Percentiles rank a stretch among this genome's conserved stretches.
phyloP scores from a whole-genome alignment of 1,140 invertebrate genomes.

The Polyergus mexicanus region DNA sequence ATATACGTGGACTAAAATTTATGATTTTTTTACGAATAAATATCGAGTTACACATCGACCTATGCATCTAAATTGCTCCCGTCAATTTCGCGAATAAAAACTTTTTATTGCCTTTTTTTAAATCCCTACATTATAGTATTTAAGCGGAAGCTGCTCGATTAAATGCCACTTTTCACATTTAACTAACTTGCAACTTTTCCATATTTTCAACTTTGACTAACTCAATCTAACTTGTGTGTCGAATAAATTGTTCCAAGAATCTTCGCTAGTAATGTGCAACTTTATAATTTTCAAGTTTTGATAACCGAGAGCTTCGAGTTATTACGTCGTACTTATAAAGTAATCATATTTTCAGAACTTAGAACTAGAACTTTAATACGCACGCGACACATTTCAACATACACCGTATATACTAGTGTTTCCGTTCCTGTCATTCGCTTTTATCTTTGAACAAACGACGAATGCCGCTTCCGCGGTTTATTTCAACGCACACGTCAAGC shows the following conservation, averaged over 20 bases:
- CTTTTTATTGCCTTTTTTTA: not conserved
- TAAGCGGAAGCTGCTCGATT: not conserved
- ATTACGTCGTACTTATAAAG: not conserved
- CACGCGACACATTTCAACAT: not conserved
- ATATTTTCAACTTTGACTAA: conserved; percentile 23
- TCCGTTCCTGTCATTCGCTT: not conserved
- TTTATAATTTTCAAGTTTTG: conserved; percentile 12
- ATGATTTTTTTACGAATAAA: conserved; percentile 41
- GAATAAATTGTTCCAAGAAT: not conserved
- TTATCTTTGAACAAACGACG: conserved; percentile 15
- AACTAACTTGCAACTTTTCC: not conserved
- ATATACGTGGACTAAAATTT: not conserved
- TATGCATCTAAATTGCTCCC: no score
- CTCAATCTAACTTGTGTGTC: not conserved
- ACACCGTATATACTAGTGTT: not conserved
- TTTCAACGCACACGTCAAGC: conserved; percentile 59
- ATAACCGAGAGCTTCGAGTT: not conserved
- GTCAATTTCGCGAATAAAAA: not conserved
- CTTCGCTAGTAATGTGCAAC: not conserved
- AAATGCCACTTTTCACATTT: not conserved
- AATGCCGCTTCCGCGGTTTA: conserved; percentile 47
- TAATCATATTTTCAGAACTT: not conserved
- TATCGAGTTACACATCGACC: not conserved
- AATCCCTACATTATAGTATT: not conserved
- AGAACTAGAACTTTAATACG: not conserved